Conservation (phyloP, 1,140 invertebrate species). For the Pogonomyrmex barbatus region DNA sequence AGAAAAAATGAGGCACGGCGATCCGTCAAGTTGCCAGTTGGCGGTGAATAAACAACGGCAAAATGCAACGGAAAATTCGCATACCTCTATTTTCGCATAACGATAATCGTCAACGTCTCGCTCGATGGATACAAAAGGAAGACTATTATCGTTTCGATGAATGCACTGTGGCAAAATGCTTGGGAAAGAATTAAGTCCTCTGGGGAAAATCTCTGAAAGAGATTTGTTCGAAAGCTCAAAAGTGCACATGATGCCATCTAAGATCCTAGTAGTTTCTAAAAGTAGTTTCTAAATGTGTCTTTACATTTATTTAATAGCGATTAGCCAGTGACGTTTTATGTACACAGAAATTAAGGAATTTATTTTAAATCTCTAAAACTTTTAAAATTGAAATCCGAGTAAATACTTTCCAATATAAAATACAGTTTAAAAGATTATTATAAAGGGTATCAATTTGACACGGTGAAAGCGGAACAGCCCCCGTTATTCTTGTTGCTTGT, state of each 20-base stretch:
- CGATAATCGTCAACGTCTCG: neutral
- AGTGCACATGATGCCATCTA: neutral
- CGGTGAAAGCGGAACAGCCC: neutral
- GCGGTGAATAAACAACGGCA: neutral
- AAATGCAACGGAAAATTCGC: neutral
- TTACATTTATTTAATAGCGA: neutral
- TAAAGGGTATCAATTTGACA: conserved; percentile 3
- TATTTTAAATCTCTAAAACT: neutral
- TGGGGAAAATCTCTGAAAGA: neutral
- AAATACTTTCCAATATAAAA: neutral
- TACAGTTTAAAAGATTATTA: neutral
- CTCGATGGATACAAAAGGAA: neutral
- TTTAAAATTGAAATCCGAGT: neutral
- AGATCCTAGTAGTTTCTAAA: neutral
- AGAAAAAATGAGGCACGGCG: neutral
- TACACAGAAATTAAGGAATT: neutral
- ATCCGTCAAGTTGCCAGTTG: neutral
- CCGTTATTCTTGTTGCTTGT: neutral
- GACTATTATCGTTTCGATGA: neutral
- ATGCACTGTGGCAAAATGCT: neutral
- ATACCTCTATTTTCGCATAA: neutral
- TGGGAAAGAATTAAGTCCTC: neutral
- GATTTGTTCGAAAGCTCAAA: neutral
- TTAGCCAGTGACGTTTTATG: neutral
- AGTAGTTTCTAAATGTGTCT: neutral